Percentiles rank a stretch among this genome's conserved stretches.
These are phyloP conservation scores for Paralvinella palmiformis DNA, from an alignment of 1,140 invertebrate species.

Conservation along the genomic window DNA sequence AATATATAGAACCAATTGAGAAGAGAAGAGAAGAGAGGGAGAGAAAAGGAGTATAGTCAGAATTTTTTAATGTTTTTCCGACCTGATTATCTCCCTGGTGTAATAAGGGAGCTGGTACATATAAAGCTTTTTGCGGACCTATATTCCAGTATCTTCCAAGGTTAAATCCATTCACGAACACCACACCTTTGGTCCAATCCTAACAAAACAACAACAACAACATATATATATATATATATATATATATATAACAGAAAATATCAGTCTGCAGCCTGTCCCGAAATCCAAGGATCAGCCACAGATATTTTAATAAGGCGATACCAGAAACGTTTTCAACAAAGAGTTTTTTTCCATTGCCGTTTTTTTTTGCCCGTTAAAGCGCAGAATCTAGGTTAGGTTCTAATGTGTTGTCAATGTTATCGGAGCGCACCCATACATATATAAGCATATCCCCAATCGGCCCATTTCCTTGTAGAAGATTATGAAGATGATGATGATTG, in stretches of 20 bases:
- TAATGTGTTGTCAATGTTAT: too few species aligned
- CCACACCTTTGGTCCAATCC: conserved; percentile 54
- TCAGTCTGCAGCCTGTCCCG: neutral
- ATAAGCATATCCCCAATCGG: too few species aligned
- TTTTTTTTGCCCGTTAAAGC: too few species aligned
- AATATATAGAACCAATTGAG: neutral
- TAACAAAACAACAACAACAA: conserved; percentile 22
- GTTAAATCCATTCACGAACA: conserved; percentile 63
- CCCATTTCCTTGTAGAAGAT: too few species aligned
- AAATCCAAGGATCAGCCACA: neutral
- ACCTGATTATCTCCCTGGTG: conserved; percentile 54
- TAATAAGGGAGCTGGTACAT: conserved; percentile 57
- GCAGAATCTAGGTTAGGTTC: too few species aligned
- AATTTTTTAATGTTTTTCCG: conserved; percentile 5
- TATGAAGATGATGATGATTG: too few species aligned
- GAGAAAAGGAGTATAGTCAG: neutral
- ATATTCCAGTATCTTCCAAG: conserved; percentile 58
- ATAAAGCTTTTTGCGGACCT: conserved; percentile 58
- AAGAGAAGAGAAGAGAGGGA: neutral
- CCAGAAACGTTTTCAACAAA: neutral
- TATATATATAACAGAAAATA: neutral
- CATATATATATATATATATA: neutral
- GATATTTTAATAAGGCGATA: neutral
- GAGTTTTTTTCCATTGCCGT: too few species aligned
- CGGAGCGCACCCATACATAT: too few species aligned